Evolutionary conservation across 2,888 invertebrate species (phyloP).

Genomic region (Lasius fuliginosus): DNA sequence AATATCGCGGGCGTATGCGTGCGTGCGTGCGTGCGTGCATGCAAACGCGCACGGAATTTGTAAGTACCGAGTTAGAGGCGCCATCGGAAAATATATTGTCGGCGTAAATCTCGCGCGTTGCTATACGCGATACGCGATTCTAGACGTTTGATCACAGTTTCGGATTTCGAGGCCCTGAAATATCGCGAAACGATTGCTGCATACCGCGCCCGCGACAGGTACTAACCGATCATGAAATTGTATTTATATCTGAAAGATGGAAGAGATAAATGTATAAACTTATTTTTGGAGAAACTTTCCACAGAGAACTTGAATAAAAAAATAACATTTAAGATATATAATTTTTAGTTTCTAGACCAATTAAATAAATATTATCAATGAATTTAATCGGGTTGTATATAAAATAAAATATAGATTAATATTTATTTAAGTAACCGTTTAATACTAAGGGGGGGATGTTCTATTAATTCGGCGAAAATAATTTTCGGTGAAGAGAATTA

Average conservation of each 20-base stretch:
- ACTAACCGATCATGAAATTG: slow-evolving; percentile 15
- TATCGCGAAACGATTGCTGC: slow-evolving; percentile 33
- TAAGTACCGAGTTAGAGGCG: slow-evolving; percentile 48
- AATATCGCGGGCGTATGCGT: slow-evolving; percentile 29
- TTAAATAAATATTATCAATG: neutral
- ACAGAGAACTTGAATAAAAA: neutral
- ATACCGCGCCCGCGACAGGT: neutral
- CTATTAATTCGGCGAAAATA: neutral
- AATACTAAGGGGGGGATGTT: neutral
- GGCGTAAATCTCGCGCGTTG: slow-evolving; percentile 49
- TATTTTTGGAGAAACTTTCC: neutral
- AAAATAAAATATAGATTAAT: neutral
- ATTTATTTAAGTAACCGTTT: neutral
- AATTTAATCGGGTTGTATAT: neutral
- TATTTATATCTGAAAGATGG: neutral
- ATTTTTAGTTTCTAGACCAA: neutral
- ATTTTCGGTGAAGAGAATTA: neutral
- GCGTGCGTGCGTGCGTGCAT: slow-evolving; percentile 9
- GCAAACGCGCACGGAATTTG: slow-evolving; percentile 36
- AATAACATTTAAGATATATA: neutral
- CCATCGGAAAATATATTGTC: slow-evolving; percentile 51
- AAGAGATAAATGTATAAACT: neutral
- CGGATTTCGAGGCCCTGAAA: slow-evolving; percentile 10
- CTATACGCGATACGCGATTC: slow-evolving; percentile 46
- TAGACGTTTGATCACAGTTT: slow-evolving; percentile 51